Conservation (phyloP, 1,140 invertebrate species). For the Hycleus phaleratus region DNA sequence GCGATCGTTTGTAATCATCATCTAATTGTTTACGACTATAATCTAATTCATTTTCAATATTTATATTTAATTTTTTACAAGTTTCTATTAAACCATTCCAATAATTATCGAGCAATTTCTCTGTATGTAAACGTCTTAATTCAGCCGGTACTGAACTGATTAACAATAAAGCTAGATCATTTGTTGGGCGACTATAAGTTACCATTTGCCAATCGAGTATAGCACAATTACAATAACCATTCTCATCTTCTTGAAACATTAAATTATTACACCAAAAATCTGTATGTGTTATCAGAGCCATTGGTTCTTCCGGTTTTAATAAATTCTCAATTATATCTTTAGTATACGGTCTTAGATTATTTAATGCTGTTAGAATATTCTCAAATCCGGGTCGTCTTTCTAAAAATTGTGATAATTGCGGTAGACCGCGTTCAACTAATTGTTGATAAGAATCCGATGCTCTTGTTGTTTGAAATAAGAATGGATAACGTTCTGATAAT, state of each 20-base stretch:
- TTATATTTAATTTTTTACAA: slow-evolving; percentile 48
- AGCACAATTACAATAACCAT: slow-evolving; percentile 44
- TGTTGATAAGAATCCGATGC: slow-evolving; percentile 72
- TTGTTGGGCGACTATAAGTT: slow-evolving; percentile 65
- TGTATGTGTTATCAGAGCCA: slow-evolving; percentile 66
- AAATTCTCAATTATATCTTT: slow-evolving; percentile 57
- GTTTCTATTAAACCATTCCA: slow-evolving; percentile 54
- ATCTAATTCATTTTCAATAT: slow-evolving; percentile 49
- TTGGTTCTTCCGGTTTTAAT: slow-evolving; percentile 55
- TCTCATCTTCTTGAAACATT: slow-evolving; percentile 51
- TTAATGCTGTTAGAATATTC: slow-evolving; percentile 46
- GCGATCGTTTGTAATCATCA: slow-evolving; percentile 61
- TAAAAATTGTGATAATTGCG: slow-evolving; percentile 62
- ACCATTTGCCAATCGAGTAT: slow-evolving; percentile 81
- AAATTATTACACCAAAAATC: slow-evolving; percentile 80
- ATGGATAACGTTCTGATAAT: slow-evolving; percentile 58
- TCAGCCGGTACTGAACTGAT: slow-evolving; percentile 69
- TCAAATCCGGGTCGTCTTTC: slow-evolving; percentile 54
- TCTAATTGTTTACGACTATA: slow-evolving; percentile 50
- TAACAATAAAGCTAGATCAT: slow-evolving; percentile 68
- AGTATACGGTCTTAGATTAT: slow-evolving; percentile 49
- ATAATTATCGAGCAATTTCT: slow-evolving; percentile 58
- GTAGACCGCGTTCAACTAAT: slow-evolving; percentile 62
- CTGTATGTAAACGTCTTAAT: slow-evolving; percentile 52
- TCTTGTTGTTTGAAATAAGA: slow-evolving; percentile 65